Base-by-base conservation (phyloP, 1,140 invertebrate species). In the Diuraphis noxia region DNA sequence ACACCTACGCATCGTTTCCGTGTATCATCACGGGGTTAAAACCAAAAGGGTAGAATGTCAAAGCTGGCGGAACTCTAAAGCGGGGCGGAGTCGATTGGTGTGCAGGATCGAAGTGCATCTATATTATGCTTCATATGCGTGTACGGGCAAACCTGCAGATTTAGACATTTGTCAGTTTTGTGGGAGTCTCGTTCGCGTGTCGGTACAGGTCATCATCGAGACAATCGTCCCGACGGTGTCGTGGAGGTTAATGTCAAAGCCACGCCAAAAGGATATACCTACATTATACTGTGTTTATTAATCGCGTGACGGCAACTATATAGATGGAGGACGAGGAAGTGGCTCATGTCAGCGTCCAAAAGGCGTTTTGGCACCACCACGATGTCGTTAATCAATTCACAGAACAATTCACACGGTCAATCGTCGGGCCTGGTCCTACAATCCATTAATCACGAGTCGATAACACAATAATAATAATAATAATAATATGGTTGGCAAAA, bases 341-440 rank as follows among this genome's bases (percentile, higher is more conserved):
- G 56, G 25, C 81, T 79, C 8, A 25, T 41, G 21, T 38, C 40
- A 25, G 81, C 9, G 36, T 38, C 81, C 25, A 40, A n/a, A 41
- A 43, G 40, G 40, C 23, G 17, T 82, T 82, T 82, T 41, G 38
- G 79, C 56, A 72, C 23, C 23, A 2, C n/a, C 25, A 19, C 41
- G n/a, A 2, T 34, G n/a, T 86, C 84, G 84, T 86, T 34, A 86
- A 86, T 86, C 84, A 86, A 34, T 86, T 86, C n/a, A 21, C 43
- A n/a, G 43, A 34, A 86, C 43, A 36, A 34, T 86, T 86, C n/a
- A 19, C 34, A 34, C 84, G 84, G 41, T 23, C 41, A 23, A 43
- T 43, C 40, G 21, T 81, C 17, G 43, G 82, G 21, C 82, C 41
- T 5, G 17, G n/a, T 17, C 23, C 38, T 3, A 5, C 36, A 40